Base-by-base conservation (phyloP, 2,113 vertebrate genomes). In the Gallinago paraguaiae region DNA sequence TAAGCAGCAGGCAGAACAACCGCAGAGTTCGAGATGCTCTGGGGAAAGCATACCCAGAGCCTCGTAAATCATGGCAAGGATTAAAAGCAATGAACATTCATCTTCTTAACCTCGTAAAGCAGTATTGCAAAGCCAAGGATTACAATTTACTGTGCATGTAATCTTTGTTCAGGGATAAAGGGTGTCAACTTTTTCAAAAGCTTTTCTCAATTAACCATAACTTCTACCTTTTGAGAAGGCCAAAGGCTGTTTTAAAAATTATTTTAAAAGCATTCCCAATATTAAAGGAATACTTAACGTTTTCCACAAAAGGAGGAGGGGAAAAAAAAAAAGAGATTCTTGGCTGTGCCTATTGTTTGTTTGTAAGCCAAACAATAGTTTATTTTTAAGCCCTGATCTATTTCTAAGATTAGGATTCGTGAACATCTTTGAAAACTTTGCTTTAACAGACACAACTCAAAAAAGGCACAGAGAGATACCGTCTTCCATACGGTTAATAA, bases 1-100 rank as follows among this genome's bases (percentile, higher is more conserved):
- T 97, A 97, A 97, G 83, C 96, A 96, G 94, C 96, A 95, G 96
- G 96, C 69, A 89, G 93, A 97, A 97, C 85, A 95, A 85, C 93
- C 65, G 0, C 79, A 93, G 93, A 82, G 93, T 97, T 93, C 87
- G 92, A 97, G 92, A 93, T 96, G 92, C 96, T 98, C 96, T 93
- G 84, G 97, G 96, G 93, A 97, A 91, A 94, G 92, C 92, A 96
- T 97, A 97, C n/a, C 60, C 93, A 97, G 95, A 96, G 96, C 27
- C 95, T 97, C 94, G 67, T 99, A 98, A 98, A 98, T 99, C 98
- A 98, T 95, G 85, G 94, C 96, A 83, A 97, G 97, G 98, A 99
- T 99, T 99, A 99, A 97, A 96, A 96, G 96, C 97, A 98, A 98
- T 98, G 98, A 98, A 85, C 98, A 98, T 99, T 98, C 97, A 98